Evolutionary conservation across 2,888 invertebrate species (phyloP).

Genomic region (Coecobrya sp.): DNA sequence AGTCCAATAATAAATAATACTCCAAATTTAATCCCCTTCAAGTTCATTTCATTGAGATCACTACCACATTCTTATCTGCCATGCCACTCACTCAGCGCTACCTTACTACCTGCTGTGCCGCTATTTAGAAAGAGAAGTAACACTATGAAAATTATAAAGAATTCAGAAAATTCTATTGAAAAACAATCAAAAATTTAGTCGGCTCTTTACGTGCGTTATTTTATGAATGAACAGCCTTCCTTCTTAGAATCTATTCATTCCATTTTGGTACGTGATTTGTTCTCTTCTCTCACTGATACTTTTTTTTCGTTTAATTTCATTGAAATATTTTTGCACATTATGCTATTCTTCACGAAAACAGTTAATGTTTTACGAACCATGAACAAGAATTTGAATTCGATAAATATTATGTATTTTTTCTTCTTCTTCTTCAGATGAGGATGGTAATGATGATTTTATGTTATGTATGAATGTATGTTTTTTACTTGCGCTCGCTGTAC

Average conservation of each 20-base stretch:
- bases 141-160: constrained; percentile 36
- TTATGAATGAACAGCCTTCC: constrained; percentile 73
- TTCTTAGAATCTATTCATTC: constrained; percentile 57
- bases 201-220: constrained; percentile 26
- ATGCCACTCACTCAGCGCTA: constrained; percentile 3
- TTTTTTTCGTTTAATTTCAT: constrained; percentile 62
- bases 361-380: constrained; percentile 80
- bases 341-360: constrained; percentile 67
- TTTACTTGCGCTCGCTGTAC: constrained; percentile 22
- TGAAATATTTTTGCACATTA: constrained; percentile 68
- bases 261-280: constrained; percentile 24
- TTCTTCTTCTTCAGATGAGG: too few relatives aligned
- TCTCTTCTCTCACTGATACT: constrained; percentile 13
- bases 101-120: background rate
- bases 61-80: background rate
- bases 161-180: constrained; percentile 54
- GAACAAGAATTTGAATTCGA: constrained; percentile 67
- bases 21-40: constrained; percentile 60
- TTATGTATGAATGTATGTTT: constrained; percentile 4
- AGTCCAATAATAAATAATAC: constrained; percentile 51
- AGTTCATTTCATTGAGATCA: constrained; percentile 75
- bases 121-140: constrained; percentile 23
- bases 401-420: constrained; percentile 50
- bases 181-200: constrained; percentile 59
- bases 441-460: constrained; percentile 5